phyloP scores from a whole-genome alignment of 2,888 invertebrate species.

The Julus scanicus region DNA sequence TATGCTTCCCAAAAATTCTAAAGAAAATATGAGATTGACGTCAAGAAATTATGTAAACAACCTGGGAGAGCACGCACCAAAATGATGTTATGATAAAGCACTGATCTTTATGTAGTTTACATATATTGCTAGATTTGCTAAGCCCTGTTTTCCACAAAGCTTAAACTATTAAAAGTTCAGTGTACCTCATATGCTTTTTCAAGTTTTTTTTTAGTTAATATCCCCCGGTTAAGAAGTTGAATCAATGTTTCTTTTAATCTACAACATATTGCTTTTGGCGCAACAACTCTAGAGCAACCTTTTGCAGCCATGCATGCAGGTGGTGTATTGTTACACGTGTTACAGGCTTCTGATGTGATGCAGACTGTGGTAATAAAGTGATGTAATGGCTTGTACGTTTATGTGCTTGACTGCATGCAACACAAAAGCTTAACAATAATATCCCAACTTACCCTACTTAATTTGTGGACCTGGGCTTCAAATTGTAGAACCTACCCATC shows the following conservation, averaged over 20 bases:
- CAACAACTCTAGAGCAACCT: background rate
- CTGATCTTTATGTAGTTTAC: too few species aligned
- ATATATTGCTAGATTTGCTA: background rate
- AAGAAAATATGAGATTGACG: too few species aligned
- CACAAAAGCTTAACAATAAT: background rate
- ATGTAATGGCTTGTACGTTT: background rate
- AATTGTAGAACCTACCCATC: background rate
- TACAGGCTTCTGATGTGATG: background rate
- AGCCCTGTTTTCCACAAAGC: background rate
- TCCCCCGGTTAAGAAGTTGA: background rate
- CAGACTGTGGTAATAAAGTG: background rate
- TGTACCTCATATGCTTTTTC: background rate
- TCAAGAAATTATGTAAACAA: too few species aligned
- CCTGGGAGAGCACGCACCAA: too few species aligned
- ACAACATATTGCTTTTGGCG: background rate
- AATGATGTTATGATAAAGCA: too few species aligned
- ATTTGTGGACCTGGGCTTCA: background rate
- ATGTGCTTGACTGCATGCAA: background rate
- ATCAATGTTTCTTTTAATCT: background rate
- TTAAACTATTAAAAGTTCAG: background rate
- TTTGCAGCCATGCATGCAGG: background rate
- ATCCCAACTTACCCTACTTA: background rate
- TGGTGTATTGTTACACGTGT: background rate
- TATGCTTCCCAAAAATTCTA: too few species aligned
- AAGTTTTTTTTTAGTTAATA: background rate